Conservation (phyloP, 2,113 vertebrate genomes). For the Vulpes lagopus region DNA sequence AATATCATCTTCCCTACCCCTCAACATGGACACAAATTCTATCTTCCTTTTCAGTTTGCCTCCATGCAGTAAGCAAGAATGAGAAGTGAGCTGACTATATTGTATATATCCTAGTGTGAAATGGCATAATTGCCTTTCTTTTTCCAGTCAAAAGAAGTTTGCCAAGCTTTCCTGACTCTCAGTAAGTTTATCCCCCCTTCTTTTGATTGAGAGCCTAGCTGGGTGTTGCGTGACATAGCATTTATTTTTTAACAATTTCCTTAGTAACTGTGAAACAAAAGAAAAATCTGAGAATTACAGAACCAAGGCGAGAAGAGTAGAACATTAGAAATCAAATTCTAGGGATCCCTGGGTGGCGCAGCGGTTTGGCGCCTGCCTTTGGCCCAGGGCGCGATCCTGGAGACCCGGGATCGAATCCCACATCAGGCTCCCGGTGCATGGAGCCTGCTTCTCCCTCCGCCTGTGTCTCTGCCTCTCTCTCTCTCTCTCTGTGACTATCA, state of each 20-base stretch:
- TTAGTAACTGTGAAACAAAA: constrained; percentile 21
- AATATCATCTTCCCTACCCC: not conserved
- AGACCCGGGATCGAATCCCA: no score
- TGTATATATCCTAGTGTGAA: not conserved
- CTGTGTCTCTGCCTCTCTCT: no score
- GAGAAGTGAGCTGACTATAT: not conserved
- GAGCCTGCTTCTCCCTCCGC: no score
- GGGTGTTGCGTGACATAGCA: constrained; percentile 49
- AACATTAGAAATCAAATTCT: constrained; percentile 39
- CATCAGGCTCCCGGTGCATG: no score
- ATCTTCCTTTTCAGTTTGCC: not conserved
- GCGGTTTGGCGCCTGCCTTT: no score
- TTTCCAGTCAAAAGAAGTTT: constrained; percentile 26
- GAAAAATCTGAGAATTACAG: constrained; percentile 47
- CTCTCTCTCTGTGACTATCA: no score
- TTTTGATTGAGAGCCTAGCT: constrained; percentile 51
- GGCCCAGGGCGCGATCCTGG: no score
- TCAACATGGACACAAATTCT: not conserved
- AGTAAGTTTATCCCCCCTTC: not conserved
- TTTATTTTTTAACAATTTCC: constrained; percentile 64
- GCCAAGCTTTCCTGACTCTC: constrained; percentile 23
- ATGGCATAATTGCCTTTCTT: not conserved
- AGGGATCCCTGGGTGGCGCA: no score
- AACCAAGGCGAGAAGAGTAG: not conserved
- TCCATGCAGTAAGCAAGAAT: not conserved